Evolutionary conservation across 2,797 vertebrate species (phyloP), one percentile per base, ranked within the genome.

Genomic region (Naso thynnoides): DNA sequence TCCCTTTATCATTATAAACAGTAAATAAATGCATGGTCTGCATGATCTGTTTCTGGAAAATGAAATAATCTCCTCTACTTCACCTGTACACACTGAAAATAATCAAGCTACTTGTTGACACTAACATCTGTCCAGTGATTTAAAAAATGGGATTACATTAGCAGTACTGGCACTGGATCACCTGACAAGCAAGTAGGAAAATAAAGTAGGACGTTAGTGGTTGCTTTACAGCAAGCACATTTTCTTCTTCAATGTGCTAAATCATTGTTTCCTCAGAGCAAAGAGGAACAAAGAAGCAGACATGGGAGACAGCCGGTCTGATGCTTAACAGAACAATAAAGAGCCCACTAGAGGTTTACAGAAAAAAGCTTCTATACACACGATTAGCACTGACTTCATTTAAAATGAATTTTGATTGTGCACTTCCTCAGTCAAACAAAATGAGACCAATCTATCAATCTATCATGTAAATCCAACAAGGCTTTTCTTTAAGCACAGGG

Each of bases 261-360:
- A 31, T 85, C 73, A 71, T 70, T 3, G 0, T 75, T 87, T 85
- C 65, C 57, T 62, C 19, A 31, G 24, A 76, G 6, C 23, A 78
- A 85, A 87, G 80, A 67, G 71, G 79, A 88, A 91, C 56, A 65
- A 48, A 71, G 15, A 16, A 49, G 2, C 61, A 52, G 52, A 79
- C 44, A 5, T 36, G 59, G 48, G 36, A 76, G 55, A 55, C 50
- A 13, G 65, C 41, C 71, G 4, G 38, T 73, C 44, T 72, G 15
- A 60, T 2, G 15, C 14, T n/a, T 10, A 21, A 15, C 21, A 21
- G 3, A 0, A 16, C 10, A 16, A 29, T 27, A 8, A 6, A 56
- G 41, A 31, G 27, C 19, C 0, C 24, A 47, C 41, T 36, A 13
- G 7, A 45, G 55, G 47, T 4, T 33, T 42, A 71, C 31, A 45